These are phyloP conservation scores for Magallana gigas DNA, from an alignment of 1,140 invertebrate species.

Conservation along the genomic window DNA sequence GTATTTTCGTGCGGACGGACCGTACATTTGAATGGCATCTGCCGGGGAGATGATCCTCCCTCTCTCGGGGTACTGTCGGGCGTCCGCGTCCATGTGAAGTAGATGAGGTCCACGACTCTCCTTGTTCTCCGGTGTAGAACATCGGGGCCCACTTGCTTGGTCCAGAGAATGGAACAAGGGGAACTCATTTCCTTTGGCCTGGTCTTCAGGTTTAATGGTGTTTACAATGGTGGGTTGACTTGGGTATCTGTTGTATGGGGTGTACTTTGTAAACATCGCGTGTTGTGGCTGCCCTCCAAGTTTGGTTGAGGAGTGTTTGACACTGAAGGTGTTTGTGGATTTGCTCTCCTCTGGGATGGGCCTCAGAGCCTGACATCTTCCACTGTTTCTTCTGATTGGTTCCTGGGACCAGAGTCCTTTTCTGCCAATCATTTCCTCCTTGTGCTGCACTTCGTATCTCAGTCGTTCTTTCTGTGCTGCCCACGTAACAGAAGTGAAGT, in stretches of 20 bases:
- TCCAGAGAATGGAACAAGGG: constrained; percentile 51
- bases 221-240: not conserved
- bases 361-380: constrained; percentile 37
- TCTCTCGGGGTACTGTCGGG: constrained; percentile 20
- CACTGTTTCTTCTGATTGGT: constrained; percentile 39
- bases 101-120: constrained; percentile 38
- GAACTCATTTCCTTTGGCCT: constrained; percentile 34
- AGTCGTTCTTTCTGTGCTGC: constrained; percentile 44
- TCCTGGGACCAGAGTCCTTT: constrained; percentile 42
- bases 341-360: constrained; percentile 43
- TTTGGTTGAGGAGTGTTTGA: not conserved
- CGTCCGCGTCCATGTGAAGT: constrained; percentile 37
- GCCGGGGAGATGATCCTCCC: constrained; percentile 47
- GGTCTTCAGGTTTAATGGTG: not conserved
- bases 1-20: constrained; percentile 46
- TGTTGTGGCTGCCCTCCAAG: not conserved
- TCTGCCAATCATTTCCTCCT: constrained; percentile 10
- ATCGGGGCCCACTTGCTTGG: constrained; percentile 35
- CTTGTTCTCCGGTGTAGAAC: constrained; percentile 49
- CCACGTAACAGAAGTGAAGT: constrained; percentile 55
- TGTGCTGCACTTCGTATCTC: constrained; percentile 19
- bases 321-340: not conserved
- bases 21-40: constrained; percentile 51
- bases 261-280: not conserved
- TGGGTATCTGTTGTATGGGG: not conserved